Evolutionary conservation across 37 sponge, comb jelly and placozoan species (phyloP).

Genomic region (Aplysina aerophoba): DNA sequence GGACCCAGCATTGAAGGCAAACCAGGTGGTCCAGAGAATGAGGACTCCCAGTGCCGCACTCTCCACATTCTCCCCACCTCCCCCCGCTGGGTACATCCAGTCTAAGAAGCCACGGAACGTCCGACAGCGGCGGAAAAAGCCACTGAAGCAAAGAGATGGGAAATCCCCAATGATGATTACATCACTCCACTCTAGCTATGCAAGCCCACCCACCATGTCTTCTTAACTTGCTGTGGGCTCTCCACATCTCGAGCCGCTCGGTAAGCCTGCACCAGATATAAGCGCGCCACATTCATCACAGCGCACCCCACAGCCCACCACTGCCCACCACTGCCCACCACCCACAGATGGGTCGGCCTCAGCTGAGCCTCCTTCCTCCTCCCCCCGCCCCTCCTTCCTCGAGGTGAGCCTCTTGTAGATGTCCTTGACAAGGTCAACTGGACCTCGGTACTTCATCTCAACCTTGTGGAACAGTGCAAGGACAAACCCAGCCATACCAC

Average conservation of each 20-base stretch:
- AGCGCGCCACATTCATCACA: neutral
- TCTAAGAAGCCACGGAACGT: conserved; percentile 42
- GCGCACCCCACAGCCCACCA: neutral
- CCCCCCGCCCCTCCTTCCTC: neutral
- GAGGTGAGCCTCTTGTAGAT: neutral
- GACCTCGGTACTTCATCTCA: conserved; percentile 49
- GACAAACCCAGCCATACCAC: conserved; percentile 77
- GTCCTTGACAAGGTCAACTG: neutral
- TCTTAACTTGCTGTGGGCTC: no score
- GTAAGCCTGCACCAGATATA: no score
- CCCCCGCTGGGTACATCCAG: conserved; percentile 86
- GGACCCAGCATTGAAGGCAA: conserved; percentile 90
- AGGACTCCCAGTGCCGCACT: conserved; percentile 87
- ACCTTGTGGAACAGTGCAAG: conserved; percentile 67
- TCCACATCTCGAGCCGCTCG: no score
- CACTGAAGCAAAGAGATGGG: no score
- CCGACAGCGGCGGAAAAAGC: no score
- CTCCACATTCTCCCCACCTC: conserved; percentile 88
- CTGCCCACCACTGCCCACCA: neutral
- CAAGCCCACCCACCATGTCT: no score
- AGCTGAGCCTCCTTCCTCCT: neutral
- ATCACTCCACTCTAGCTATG: no score
- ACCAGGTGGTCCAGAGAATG: conserved; percentile 91
- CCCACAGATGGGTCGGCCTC: neutral
- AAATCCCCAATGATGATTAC: no score